phyloP scores from a whole-genome alignment of 2,888 invertebrate species.

The Xanthia icteritia region DNA sequence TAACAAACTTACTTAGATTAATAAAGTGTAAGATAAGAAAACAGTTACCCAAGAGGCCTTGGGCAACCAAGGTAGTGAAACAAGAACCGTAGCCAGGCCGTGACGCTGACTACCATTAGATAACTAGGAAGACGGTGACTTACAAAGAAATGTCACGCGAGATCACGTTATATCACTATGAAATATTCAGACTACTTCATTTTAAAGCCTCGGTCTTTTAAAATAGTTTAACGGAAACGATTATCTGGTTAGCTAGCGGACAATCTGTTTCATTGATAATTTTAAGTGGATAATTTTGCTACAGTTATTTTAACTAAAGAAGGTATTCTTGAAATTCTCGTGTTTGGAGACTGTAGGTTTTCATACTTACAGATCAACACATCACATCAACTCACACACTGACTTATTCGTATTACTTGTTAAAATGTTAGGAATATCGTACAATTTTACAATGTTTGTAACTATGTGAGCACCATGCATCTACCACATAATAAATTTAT shows the following conservation, averaged over 20 bases:
- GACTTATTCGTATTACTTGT: too few relatives aligned
- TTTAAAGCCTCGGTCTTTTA: constrained; percentile 20
- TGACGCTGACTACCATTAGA: constrained; percentile 60
- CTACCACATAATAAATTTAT: too few relatives aligned
- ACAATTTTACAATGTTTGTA: too few relatives aligned
- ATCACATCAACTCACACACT: too few relatives aligned
- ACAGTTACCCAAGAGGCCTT: constrained; percentile 62
- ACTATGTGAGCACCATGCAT: too few relatives aligned
- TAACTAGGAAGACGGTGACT: constrained; percentile 61
- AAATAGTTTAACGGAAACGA: constrained; percentile 9
- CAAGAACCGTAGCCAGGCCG: constrained; percentile 56
- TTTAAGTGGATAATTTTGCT: not conserved
- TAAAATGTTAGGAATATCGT: too few relatives aligned
- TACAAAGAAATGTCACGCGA: constrained; percentile 65
- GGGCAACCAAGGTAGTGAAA: constrained; percentile 61
- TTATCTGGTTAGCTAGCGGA: constrained; percentile 10
- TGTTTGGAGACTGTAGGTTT: not conserved
- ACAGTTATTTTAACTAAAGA: not conserved
- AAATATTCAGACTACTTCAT: constrained; percentile 34
- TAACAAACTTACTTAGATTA: constrained; percentile 21
- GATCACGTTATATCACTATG: constrained; percentile 51
- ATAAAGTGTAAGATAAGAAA: constrained; percentile 42
- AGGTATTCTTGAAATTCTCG: not conserved
- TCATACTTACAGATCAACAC: too few relatives aligned
- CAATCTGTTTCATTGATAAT: not conserved